Conservation (phyloP, 1,140 invertebrate species). For the Dendrolimus kikuchii region DNA sequence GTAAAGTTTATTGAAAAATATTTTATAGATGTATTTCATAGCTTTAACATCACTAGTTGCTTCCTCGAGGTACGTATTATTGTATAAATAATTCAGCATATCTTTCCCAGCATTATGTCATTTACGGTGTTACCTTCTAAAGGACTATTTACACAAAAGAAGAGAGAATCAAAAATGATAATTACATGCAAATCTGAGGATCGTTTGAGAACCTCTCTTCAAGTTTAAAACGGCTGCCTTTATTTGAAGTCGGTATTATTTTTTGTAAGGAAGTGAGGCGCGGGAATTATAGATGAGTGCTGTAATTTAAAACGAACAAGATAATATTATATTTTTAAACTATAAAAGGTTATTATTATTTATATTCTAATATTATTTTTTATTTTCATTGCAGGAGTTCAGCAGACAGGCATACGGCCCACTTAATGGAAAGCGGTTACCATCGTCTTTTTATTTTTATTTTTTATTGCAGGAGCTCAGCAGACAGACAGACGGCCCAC, state of each 20-base stretch:
- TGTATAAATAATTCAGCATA: slow-evolving; percentile 68
- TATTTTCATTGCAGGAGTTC: too few relatives aligned
- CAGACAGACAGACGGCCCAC: too few relatives aligned
- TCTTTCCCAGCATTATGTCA: slow-evolving; percentile 68
- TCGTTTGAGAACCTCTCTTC: slow-evolving; percentile 30
- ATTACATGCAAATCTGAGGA: slow-evolving; percentile 66
- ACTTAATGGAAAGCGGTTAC: too few relatives aligned
- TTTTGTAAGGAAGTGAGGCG: slow-evolving; percentile 1
- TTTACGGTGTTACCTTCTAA: slow-evolving; percentile 65
- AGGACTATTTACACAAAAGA: slow-evolving; percentile 68
- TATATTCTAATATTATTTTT: too few relatives aligned
- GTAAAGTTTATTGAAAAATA: too few relatives aligned
- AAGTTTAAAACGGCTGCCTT: slow-evolving; percentile 1
- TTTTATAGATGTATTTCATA: too few relatives aligned
- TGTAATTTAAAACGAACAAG: too few relatives aligned
- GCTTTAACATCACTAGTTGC: slow-evolving; percentile 11
- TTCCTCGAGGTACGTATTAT: slow-evolving; percentile 44
- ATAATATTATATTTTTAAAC: too few relatives aligned
- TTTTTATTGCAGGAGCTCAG: too few relatives aligned
- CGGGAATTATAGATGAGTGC: neutral
- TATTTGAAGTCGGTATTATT: neutral
- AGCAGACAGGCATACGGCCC: too few relatives aligned
- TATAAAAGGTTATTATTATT: neutral
- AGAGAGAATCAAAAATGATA: slow-evolving; percentile 71
- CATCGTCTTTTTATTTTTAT: too few relatives aligned